A percentile compares a stretch with the other conserved stretches of the same genome.
Conservation (phyloP, 2,797 vertebrate species). For the Alosa sapidissima region DNA sequence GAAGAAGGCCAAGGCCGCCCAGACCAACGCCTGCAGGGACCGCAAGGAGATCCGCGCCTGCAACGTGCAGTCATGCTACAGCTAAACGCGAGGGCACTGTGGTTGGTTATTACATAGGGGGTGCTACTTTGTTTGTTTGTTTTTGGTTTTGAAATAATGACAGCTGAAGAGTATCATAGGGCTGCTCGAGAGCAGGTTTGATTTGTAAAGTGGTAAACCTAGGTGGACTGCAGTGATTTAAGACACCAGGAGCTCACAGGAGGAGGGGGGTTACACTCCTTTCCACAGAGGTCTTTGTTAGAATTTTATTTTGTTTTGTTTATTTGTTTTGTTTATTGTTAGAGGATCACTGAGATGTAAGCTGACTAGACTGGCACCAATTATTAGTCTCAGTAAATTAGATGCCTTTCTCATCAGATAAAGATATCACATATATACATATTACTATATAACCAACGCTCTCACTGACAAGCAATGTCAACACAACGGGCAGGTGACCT, state of each 20-base stretch:
- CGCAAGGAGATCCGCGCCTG: constrained; percentile 90
- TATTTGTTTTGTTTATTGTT: constrained; percentile 28
- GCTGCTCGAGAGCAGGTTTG: neutral
- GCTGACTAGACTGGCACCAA: constrained; percentile 40
- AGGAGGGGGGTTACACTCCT: neutral
- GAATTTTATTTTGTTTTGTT: constrained; percentile 7
- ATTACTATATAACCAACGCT: constrained; percentile 67
- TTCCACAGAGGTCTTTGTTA: neutral
- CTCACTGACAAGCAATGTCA: constrained; percentile 52
- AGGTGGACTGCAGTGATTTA: neutral
- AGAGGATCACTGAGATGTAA: constrained; percentile 40
- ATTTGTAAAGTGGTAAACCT: constrained; percentile 14
- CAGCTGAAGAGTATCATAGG: neutral
- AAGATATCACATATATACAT: constrained; percentile 48
- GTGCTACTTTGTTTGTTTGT: neutral
- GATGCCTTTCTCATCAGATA: constrained; percentile 49
- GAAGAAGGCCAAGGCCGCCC: constrained; percentile 82
- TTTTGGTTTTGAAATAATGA: neutral
- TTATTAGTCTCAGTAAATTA: constrained; percentile 47
- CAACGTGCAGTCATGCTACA: constrained; percentile 87
- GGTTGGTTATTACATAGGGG: neutral
- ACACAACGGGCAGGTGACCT: constrained; percentile 47
- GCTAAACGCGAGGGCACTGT: neutral
- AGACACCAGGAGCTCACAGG: neutral
- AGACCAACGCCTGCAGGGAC: constrained; percentile 83